phyloP scores from a whole-genome alignment of 2,113 vertebrate genomes.

The Saimiri boliviensis region DNA sequence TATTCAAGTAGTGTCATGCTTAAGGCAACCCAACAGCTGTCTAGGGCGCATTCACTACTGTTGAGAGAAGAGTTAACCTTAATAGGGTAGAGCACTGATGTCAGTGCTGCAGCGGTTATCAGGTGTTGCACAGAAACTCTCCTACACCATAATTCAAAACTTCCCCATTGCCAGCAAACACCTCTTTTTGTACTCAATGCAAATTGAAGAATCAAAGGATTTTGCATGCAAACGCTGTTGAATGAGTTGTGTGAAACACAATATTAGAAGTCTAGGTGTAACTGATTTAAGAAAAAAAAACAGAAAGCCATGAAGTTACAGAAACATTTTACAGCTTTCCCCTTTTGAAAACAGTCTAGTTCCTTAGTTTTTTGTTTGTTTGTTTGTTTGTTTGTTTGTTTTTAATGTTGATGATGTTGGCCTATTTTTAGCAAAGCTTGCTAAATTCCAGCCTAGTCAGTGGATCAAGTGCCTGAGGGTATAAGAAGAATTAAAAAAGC shows the following conservation, averaged over 20 bases:
- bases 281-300: background rate
- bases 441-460: slow-evolving; percentile 44
- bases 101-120: too few relatives aligned
- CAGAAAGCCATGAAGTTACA: background rate
- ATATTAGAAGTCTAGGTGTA: background rate
- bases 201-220: background rate
- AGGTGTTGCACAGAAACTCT: background rate
- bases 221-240: background rate
- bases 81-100: background rate
- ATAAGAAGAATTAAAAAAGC: slow-evolving; percentile 27
- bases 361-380: background rate
- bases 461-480: slow-evolving; percentile 28
- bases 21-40: slow-evolving; percentile 9
- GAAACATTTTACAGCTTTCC: background rate
- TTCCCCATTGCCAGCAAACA: background rate
- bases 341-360: background rate
- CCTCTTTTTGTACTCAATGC: background rate
- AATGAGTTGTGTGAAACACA: slow-evolving; percentile 14
- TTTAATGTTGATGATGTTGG: background rate
- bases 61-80: background rate
- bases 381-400: background rate
- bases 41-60: background rate
- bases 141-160: background rate
- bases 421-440: slow-evolving; percentile 50
- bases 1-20: slow-evolving; percentile 13